Percentiles rank a stretch among this genome's conserved stretches.
phyloP scores from a whole-genome alignment of 2,797 vertebrate species.

The Pyrocephalus nanus region DNA sequence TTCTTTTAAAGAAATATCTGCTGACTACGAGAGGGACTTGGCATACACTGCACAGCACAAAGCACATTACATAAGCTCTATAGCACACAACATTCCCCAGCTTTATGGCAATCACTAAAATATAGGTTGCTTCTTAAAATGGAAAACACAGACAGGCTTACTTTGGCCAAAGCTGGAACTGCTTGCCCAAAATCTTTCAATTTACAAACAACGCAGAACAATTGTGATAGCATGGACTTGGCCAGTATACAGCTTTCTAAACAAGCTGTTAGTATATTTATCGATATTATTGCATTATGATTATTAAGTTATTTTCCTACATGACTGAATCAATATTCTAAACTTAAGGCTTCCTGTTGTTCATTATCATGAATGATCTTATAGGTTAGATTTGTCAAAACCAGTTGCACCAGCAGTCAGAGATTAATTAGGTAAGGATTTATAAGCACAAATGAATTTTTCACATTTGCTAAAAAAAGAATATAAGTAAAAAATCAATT shows the following conservation, averaged over 20 bases:
- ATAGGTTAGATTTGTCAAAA: slow-evolving; percentile 45
- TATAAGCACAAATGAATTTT: slow-evolving; percentile 7
- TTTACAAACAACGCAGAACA: not conserved
- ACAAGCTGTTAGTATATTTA: slow-evolving; percentile 9
- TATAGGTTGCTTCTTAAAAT: not conserved
- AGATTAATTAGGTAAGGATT: slow-evolving; percentile 47
- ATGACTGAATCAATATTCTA: slow-evolving; percentile 41
- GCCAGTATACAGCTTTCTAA: not conserved
- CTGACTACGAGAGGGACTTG: not conserved
- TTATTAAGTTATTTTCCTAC: slow-evolving; percentile 44
- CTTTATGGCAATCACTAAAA: not conserved
- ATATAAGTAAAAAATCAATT: not conserved
- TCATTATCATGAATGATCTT: slow-evolving; percentile 14
- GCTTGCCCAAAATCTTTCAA: not conserved
- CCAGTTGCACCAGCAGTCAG: slow-evolving; percentile 43
- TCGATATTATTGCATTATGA: not conserved
- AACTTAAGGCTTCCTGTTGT: not conserved
- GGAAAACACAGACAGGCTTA: not conserved
- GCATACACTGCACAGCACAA: not conserved
- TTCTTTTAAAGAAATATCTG: not conserved
- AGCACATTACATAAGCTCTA: not conserved
- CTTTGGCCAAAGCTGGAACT: not conserved
- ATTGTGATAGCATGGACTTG: not conserved
- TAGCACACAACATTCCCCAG: not conserved
- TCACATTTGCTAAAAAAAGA: not conserved